These are phyloP conservation scores for Brachystomella parvula DNA, from an alignment of 1,140 invertebrate species.

Conservation along the genomic window DNA sequence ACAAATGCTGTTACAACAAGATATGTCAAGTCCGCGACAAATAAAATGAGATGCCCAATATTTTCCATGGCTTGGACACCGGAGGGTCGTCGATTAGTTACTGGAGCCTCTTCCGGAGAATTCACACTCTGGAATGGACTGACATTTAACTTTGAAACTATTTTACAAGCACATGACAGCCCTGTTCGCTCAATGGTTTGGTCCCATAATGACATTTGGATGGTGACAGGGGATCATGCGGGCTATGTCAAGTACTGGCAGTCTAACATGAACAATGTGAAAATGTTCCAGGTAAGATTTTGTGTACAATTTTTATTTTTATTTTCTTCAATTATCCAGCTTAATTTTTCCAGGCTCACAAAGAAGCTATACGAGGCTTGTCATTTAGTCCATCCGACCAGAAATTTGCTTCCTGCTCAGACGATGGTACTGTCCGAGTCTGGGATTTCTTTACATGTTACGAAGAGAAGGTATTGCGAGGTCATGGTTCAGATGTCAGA, in stretches of 20 bases:
- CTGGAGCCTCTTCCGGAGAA: constrained; percentile 96
- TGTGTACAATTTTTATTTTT: neutral
- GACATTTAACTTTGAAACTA: constrained; percentile 99
- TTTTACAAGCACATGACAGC: constrained; percentile 97
- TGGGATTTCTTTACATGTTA: constrained; percentile 97
- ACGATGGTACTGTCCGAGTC: constrained; percentile 95
- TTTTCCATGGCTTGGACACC: constrained; percentile 99
- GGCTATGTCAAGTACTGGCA: constrained; percentile 99
- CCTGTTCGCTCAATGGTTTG: constrained; percentile 98
- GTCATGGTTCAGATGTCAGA: constrained; percentile 98
- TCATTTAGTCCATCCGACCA: constrained; percentile 94
- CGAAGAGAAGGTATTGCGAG: constrained; percentile 91
- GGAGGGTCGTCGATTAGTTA: constrained; percentile 92
- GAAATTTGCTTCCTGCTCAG: constrained; percentile 97
- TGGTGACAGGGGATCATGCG: constrained; percentile 97
- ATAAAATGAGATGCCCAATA: constrained; percentile 98
- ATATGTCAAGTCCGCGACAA: constrained; percentile 97
- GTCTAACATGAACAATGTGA: constrained; percentile 99
- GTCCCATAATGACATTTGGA: constrained; percentile 99
- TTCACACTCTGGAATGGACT: constrained; percentile 99
- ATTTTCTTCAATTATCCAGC: neutral
- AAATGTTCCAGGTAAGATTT: constrained; percentile 81
- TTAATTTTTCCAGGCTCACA: constrained; percentile 62
- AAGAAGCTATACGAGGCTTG: constrained; percentile 97
- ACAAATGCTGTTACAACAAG: constrained; percentile 93